These are phyloP conservation scores for Cydia pomonella DNA, from an alignment of 1,140 invertebrate genomes.

Conservation along the genomic window DNA sequence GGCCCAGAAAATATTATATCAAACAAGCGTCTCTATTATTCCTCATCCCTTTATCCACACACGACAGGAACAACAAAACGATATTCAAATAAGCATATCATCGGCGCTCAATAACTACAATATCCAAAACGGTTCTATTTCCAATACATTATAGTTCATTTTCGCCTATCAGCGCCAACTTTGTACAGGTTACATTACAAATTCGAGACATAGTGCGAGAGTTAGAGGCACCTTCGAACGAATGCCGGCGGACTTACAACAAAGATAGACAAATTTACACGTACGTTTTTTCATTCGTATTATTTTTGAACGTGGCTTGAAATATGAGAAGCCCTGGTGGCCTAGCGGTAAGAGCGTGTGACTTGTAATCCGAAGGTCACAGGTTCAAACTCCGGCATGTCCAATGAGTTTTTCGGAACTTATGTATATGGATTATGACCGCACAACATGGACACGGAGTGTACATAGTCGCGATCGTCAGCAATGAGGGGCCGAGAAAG, in stretches of 20 bases:
- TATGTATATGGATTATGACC: no score
- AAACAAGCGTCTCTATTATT: neutral
- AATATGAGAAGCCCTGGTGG: no score
- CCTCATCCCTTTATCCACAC: neutral
- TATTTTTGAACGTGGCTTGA: conserved; percentile 8
- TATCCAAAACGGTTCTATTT: neutral
- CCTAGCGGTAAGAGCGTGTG: no score
- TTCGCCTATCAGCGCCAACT: neutral
- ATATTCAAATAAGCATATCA: conserved; percentile 5
- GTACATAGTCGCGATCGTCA: no score
- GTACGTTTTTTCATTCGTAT: neutral
- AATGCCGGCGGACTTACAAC: neutral
- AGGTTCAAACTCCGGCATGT: no score
- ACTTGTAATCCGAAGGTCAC: no score
- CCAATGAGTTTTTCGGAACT: no score
- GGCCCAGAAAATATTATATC: no score
- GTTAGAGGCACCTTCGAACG: conserved; percentile 11
- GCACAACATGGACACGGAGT: no score
- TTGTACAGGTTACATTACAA: neutral
- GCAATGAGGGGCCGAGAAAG: no score
- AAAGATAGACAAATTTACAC: neutral
- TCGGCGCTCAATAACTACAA: neutral
- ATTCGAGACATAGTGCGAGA: conserved; percentile 5
- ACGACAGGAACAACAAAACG: neutral
- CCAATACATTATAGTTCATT: neutral